Evolutionary conservation across 2,888 invertebrate genomes (phyloP), one percentile per base, ranked within the genome.

Genomic region (Amitus sp.): DNA sequence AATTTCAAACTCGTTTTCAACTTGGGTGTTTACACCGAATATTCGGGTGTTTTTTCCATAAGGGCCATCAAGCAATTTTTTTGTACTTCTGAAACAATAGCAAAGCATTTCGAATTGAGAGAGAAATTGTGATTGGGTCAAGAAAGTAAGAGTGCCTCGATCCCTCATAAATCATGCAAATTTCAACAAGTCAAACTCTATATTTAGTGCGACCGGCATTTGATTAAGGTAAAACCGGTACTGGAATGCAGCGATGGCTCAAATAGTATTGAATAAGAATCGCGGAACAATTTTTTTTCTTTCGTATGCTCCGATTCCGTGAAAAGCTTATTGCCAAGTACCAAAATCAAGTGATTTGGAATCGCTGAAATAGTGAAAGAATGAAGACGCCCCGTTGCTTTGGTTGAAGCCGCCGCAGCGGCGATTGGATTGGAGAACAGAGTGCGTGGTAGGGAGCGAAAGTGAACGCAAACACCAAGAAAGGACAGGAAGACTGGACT

Each of bases 401-500:
- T 18, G 47, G 47, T 23, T 53, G 53, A 34, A 50, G 52, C 51
- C 54, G 55, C 28, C 4, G n/a, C 5, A 10, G 18, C 10, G 12
- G 39, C 19, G 42, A 6, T 34, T 48, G 46, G 60, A 63, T 66
- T 66, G 60, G 66, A 52, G 61, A 49, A 55, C 55, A 50, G 27
- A 28, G 42, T 4, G 19, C 42, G 27, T 63, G 54, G 66, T 62
- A 59, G 66, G 66, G 66, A 64, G 78, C 79, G 81, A 79, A 81
- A 81, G 80, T 79, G 78, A 80, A 73, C 72, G 70, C 69, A 13
- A 75, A 70, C 75, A 72, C 81, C 80, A 80, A 80, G 80, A 81
- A 82, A 81, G 81, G 81, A 68, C 79, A 79, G 76, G 76, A 77
- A 73, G 73, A 72, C 59, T 51, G 69, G 59, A 51, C 66, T n/a